These are phyloP conservation scores for Falco punctatus DNA, from an alignment of 2,113 vertebrate species.

Conservation along the genomic window DNA sequence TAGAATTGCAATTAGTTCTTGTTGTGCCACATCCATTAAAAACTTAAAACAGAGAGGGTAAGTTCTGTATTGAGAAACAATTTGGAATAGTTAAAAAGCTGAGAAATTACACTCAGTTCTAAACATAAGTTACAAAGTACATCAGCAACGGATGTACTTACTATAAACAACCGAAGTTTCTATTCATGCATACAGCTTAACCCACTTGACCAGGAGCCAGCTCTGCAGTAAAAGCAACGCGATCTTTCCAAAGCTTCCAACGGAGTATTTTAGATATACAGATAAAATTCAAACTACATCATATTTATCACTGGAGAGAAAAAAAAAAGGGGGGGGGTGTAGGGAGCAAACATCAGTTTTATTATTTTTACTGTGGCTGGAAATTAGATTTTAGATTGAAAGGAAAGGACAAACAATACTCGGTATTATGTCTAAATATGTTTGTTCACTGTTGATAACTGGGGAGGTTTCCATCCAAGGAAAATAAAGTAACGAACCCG, in stretches of 20 bases:
- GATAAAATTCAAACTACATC: not conserved
- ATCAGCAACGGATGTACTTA: not conserved
- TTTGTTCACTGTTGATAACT: constrained; percentile 4
- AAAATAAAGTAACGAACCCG: constrained; percentile 17
- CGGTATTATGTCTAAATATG: not conserved
- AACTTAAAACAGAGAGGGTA: not conserved
- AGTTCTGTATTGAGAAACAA: not conserved
- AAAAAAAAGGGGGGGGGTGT: not conserved
- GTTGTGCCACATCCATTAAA: not conserved
- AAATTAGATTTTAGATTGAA: constrained; percentile 1
- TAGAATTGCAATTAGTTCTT: not conserved
- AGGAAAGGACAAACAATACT: not conserved
- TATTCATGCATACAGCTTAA: not conserved
- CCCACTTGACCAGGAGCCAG: not conserved
- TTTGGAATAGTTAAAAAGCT: not conserved
- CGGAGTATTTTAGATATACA: not conserved
- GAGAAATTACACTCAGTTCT: not conserved
- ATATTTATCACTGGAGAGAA: not conserved
- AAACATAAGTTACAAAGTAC: not conserved
- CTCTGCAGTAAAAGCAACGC: not conserved
- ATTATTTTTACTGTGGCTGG: constrained; percentile 11
- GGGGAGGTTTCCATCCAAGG: constrained; percentile 26
- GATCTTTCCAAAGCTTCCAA: constrained; percentile 6
- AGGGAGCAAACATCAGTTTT: not conserved
- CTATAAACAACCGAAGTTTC: not conserved